Conservation (phyloP, 35 echinoderm and acorn worm species). For the Lytechinus pictus region DNA sequence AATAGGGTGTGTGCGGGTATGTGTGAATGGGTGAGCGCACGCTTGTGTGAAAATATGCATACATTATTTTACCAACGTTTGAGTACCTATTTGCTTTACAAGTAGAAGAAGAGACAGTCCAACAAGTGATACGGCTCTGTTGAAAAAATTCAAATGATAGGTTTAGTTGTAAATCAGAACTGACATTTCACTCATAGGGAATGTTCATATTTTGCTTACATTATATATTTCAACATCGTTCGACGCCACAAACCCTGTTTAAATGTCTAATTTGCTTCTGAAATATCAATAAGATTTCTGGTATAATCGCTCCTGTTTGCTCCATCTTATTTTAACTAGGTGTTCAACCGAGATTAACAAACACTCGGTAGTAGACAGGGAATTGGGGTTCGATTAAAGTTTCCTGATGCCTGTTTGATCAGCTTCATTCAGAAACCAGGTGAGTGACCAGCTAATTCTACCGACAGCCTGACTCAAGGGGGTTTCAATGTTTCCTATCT, state of each 20-base stretch:
- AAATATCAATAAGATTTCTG: neutral
- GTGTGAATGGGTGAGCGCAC: no score
- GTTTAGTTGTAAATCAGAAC: no score
- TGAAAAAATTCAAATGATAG: neutral
- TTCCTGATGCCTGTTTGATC: neutral
- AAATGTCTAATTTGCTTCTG: neutral
- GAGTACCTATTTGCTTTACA: no score
- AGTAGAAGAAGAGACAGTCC: no score
- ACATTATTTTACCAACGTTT: no score
- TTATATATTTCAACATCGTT: no score
- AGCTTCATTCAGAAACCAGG: neutral
- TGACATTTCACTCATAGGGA: no score
- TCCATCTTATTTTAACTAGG: neutral
- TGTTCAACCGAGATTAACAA: neutral
- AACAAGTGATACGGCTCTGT: neutral
- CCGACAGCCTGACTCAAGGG: neutral
- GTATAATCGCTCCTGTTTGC: no score
- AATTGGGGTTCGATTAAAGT: neutral
- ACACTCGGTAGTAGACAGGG: neutral
- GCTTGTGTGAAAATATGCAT: no score
- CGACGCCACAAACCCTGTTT: neutral
- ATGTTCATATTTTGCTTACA: no score
- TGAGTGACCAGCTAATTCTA: slow-evolving; percentile 11
- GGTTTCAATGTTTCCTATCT: neutral
- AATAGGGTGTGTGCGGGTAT: no score